A percentile compares a stretch with the other conserved stretches of the same genome.
Conservation (phyloP, 2,888 invertebrate genomes). For the Crepidodera aurea region DNA sequence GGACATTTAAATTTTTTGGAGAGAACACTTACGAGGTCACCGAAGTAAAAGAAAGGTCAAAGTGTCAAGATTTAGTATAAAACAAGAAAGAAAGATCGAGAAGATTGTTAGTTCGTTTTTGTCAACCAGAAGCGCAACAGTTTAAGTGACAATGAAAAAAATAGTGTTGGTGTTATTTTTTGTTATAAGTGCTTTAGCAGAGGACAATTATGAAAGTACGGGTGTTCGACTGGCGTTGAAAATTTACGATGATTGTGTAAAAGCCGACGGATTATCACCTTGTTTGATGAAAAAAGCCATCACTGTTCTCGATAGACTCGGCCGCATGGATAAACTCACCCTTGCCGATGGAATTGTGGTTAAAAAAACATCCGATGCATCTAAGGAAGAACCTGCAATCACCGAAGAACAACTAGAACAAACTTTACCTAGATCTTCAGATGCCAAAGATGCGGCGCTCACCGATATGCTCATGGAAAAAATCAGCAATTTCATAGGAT, state of each 20-base stretch:
- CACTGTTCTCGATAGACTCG: constrained; percentile 78
- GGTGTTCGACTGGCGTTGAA: constrained; percentile 73
- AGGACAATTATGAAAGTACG: constrained; percentile 61
- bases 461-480: constrained; percentile 76
- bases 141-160: constrained; percentile 45
- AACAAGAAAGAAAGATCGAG: constrained; percentile 52
- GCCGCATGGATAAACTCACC: constrained; percentile 71
- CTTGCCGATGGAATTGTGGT: constrained; percentile 75
- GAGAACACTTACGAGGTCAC: too few relatives aligned
- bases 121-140: constrained; percentile 43
- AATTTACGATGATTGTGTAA: constrained; percentile 81
- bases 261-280: constrained; percentile 73
- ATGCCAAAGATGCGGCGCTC: constrained; percentile 73
- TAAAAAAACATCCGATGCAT: constrained; percentile 65
- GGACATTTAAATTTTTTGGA: too few relatives aligned
- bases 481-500: constrained; percentile 74
- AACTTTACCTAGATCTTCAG: constrained; percentile 70
- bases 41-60: too few relatives aligned
- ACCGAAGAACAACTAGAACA: constrained; percentile 77
- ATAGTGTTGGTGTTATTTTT: constrained; percentile 56
- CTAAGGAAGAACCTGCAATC: constrained; percentile 69
- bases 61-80: constrained; percentile 54
- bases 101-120: constrained; percentile 53
- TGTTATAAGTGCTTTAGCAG: constrained; percentile 51
- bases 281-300: constrained; percentile 85